Conservation (phyloP, 2,888 invertebrate species). For the Apamea sordens region DNA sequence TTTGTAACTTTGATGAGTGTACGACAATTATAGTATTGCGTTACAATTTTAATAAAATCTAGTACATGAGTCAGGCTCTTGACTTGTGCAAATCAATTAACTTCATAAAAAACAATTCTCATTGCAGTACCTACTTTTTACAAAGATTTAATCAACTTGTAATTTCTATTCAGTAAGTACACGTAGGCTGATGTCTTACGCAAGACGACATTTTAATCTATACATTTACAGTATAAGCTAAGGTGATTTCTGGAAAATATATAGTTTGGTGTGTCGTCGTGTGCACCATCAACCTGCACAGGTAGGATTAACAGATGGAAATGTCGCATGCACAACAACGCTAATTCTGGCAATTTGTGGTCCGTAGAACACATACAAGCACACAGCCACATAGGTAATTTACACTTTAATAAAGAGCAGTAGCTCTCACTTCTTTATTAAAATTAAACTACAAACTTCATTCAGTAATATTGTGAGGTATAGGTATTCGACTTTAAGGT, state of each 20-base stretch:
- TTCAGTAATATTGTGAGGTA: neutral
- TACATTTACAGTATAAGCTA: too few relatives aligned
- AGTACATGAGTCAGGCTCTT: slow-evolving; percentile 20
- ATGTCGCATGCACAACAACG: neutral
- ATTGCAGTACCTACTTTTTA: neutral
- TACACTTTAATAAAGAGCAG: neutral
- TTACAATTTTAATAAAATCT: slow-evolving; percentile 8
- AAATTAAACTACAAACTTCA: neutral
- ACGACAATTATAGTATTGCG: neutral
- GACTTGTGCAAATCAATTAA: neutral
- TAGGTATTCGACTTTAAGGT: neutral
- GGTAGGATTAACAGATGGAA: neutral
- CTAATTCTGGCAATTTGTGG: neutral
- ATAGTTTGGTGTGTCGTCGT: too few relatives aligned
- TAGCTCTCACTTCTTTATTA: neutral
- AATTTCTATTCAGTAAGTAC: neutral
- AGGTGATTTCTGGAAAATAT: too few relatives aligned
- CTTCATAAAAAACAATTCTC: neutral
- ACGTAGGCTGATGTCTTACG: neutral
- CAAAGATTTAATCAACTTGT: neutral
- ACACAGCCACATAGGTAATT: too few relatives aligned
- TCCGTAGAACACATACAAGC: neutral
- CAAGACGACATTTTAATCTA: too few relatives aligned
- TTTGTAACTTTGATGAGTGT: neutral
- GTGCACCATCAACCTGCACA: neutral